A percentile compares a stretch with the other conserved stretches of the same genome.
Conservation (phyloP, 2,797 vertebrate genomes). For the Cryptoprocta ferox region DNA sequence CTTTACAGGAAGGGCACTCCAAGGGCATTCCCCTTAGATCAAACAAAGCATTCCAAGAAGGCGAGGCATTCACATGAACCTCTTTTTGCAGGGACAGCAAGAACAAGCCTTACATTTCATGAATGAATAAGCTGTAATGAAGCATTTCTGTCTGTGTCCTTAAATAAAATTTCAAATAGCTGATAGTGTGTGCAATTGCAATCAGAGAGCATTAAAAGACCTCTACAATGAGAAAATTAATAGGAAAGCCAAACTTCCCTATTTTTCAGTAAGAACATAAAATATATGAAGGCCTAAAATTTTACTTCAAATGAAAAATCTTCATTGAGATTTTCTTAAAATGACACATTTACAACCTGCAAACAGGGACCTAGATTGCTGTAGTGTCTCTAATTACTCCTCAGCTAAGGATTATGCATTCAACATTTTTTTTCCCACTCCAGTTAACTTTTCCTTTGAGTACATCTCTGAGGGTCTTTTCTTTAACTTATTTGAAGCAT, state of each 20-base stretch:
- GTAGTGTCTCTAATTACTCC: neutral
- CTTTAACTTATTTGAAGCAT: neutral
- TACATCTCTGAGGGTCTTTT: conserved; percentile 28
- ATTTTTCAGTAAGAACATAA: neutral
- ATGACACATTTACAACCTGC: neutral
- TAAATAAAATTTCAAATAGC: neutral
- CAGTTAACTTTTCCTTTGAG: neutral
- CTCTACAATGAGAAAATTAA: neutral
- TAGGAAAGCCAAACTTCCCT: neutral
- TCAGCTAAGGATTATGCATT: neutral
- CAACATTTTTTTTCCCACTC: neutral
- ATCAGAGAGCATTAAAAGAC: neutral
- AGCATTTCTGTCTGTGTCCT: neutral
- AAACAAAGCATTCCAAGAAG: conserved; percentile 84
- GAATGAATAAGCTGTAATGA: conserved; percentile 33
- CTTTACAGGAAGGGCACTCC: conserved; percentile 84
- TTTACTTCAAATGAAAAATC: neutral
- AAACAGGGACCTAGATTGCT: neutral
- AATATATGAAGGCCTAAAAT: neutral
- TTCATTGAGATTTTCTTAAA: conserved; percentile 33
- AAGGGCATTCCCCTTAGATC: conserved; percentile 82
- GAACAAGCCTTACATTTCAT: conserved; percentile 80
- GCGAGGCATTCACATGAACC: conserved; percentile 80
- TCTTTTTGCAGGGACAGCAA: conserved; percentile 69
- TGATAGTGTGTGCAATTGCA: neutral